Evolutionary conservation across 2,888 invertebrate species (phyloP).

Genomic region (Tinea pellionella): DNA sequence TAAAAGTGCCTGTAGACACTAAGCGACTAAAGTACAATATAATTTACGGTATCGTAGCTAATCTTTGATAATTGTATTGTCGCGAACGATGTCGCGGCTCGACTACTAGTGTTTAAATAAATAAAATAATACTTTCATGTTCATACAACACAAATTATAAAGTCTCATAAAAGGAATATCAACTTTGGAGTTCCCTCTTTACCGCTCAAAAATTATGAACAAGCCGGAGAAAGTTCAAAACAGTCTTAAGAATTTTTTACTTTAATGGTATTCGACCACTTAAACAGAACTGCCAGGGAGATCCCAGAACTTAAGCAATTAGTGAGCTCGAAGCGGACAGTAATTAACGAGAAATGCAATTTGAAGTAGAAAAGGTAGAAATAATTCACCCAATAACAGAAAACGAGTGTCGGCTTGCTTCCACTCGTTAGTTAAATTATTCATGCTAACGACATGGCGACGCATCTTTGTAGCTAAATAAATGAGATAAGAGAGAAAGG

Average conservation of each 20-base stretch:
- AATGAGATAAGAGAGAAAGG: not conserved
- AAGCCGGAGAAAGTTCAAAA: constrained; percentile 40
- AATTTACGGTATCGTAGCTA: too few species aligned
- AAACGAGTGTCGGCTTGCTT: constrained; percentile 27
- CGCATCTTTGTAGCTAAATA: not conserved
- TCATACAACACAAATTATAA: too few species aligned
- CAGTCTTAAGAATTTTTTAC: constrained; percentile 55
- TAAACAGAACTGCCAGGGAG: constrained; percentile 53
- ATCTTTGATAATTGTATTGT: too few species aligned
- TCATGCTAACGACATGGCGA: constrained; percentile 42
- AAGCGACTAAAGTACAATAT: too few species aligned
- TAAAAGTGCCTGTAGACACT: too few species aligned
- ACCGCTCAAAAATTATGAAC: constrained; percentile 38
- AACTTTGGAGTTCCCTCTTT: not conserved
- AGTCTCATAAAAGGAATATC: not conserved
- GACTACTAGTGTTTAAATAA: too few species aligned
- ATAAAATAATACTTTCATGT: too few species aligned
- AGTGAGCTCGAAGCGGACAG: constrained; percentile 63
- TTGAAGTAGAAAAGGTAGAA: constrained; percentile 60
- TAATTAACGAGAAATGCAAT: constrained; percentile 65
- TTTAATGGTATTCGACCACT: constrained; percentile 59
- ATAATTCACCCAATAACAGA: constrained; percentile 62
- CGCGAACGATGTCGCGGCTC: too few species aligned
- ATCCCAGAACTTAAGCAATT: constrained; percentile 67
- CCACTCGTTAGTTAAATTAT: constrained; percentile 59